A percentile compares a stretch with the other conserved stretches of the same genome.
Evolutionary conservation across 2,888 invertebrate species (phyloP).

Genomic region (Cyaniris semiargus): DNA sequence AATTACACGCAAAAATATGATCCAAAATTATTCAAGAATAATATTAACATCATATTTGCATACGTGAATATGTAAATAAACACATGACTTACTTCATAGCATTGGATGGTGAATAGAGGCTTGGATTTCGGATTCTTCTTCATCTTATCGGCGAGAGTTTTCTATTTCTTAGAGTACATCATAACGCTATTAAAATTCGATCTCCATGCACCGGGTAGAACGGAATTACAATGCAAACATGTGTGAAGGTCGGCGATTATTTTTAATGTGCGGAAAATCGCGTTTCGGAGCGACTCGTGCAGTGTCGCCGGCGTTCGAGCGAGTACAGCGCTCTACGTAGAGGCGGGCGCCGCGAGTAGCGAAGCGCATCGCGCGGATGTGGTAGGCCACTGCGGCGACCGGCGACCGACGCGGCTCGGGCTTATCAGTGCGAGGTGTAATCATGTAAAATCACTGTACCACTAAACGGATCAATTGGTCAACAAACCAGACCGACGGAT

Average conservation of each 20-base stretch:
- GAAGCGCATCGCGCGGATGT: conserved; percentile 43
- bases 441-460: conserved; percentile 57
- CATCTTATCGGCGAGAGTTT: conserved; percentile 46
- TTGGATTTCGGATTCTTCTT: conserved; percentile 67
- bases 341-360: conserved; percentile 34
- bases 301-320: conserved; percentile 36
- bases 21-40: conserved; percentile 5
- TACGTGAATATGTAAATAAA: conserved; percentile 24
- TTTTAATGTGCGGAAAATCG: conserved; percentile 64
- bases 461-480: conserved; percentile 41
- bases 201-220: not conserved
- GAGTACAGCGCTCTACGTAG: conserved; percentile 34
- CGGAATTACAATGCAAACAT: conserved; percentile 48
- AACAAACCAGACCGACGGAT: conserved; percentile 37
- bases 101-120: conserved; percentile 80
- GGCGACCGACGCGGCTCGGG: conserved; percentile 38
- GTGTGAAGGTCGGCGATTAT: conserved; percentile 66
- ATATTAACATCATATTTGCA: conserved; percentile 21
- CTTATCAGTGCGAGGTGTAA: conserved; percentile 53
- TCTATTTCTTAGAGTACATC: not conserved
- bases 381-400: conserved; percentile 41
- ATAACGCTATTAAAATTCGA: not conserved
- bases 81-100: conserved; percentile 80
- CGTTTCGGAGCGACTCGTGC: conserved; percentile 39
- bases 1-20: not conserved